A percentile compares a stretch with the other conserved stretches of the same genome.
Conservation (phyloP, 92 coral and sea anemone genomes). For the Porites rus region DNA sequence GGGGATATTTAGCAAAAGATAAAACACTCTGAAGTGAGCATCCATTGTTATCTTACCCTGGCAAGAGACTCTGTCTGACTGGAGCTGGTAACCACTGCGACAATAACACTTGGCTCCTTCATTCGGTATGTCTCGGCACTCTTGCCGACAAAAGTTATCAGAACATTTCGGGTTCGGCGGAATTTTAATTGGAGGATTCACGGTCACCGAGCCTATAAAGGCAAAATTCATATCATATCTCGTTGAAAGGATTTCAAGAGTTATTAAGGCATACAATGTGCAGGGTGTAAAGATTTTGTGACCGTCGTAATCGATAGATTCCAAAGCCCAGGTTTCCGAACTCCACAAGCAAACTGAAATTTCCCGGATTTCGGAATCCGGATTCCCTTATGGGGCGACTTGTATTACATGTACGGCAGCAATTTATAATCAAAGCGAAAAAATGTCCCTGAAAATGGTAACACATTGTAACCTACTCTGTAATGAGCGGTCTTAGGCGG, state of each 20-base stretch:
- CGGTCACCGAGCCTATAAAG: neutral
- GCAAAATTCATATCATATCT: neutral
- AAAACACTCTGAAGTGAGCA: neutral
- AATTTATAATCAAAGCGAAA: too few species aligned
- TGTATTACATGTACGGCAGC: too few species aligned
- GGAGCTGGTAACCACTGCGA: conserved; percentile 55
- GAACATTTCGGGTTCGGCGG: conserved; percentile 47
- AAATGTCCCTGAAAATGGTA: too few species aligned
- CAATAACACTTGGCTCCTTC: conserved; percentile 70
- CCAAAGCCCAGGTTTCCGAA: too few species aligned
- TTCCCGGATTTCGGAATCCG: too few species aligned
- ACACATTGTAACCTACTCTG: too few species aligned
- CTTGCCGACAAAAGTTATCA: conserved; percentile 62
- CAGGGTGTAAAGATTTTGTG: neutral
- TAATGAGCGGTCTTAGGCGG: too few species aligned
- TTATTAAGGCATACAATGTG: neutral
- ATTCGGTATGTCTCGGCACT: conserved; percentile 64
- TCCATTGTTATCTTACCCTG: conserved; percentile 38
- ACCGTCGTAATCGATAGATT: neutral
- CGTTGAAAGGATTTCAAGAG: neutral
- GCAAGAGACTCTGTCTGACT: conserved; percentile 62
- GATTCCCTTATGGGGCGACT: too few species aligned
- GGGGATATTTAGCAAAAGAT: too few species aligned
- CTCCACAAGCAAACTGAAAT: too few species aligned
- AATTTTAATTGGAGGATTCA: neutral